Evolutionary conservation across 2,797 vertebrate genomes (phyloP).

Genomic region (Fringilla coelebs): DNA sequence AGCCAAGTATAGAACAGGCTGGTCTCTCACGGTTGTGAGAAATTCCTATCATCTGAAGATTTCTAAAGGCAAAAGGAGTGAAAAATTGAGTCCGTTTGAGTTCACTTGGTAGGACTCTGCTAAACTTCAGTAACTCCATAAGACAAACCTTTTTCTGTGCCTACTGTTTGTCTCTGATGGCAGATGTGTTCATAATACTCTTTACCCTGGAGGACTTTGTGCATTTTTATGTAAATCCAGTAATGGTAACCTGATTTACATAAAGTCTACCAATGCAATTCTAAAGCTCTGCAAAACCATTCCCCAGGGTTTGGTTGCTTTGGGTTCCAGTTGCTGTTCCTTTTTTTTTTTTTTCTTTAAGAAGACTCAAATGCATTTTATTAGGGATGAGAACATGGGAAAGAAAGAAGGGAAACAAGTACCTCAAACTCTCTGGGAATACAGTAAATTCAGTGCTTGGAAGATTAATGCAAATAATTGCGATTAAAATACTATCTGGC

Average conservation of each 20-base stretch:
- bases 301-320: not conserved
- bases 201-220: not conserved
- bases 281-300: not conserved
- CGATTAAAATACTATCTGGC: not conserved
- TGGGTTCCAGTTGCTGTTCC: fast-evolving
- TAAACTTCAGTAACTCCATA: not conserved
- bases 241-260: not conserved
- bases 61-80: not conserved
- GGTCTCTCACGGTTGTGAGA: not conserved
- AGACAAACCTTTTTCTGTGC: not conserved
- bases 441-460: not conserved
- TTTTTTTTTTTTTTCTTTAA: not conserved
- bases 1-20: not conserved
- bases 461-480: not conserved
- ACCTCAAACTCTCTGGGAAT: not conserved
- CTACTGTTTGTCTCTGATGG: not conserved
- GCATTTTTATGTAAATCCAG: conserved; percentile 17
- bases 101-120: not conserved
- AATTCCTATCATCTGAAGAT: not conserved
- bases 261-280: not conserved
- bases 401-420: not conserved
- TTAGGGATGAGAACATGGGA: not conserved
- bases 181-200: not conserved
- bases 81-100: not conserved
- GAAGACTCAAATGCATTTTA: not conserved